Evolutionary conservation across 2,888 invertebrate species (phyloP), one percentile per base, ranked within the genome.

Genomic region (Trichacis sp.): DNA sequence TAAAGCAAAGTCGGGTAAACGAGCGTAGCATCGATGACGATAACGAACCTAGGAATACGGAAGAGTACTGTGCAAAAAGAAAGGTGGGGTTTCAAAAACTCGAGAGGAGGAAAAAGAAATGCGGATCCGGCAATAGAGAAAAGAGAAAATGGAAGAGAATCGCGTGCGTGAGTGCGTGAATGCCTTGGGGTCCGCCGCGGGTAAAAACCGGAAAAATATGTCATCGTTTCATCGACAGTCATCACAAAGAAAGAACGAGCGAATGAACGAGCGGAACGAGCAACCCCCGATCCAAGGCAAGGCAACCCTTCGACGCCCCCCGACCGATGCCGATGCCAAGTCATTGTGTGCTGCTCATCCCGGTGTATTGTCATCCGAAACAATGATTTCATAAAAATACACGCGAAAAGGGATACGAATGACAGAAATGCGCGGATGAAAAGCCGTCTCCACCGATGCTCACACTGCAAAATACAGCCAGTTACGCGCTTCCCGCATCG

Each of bases 221-320:
- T 83, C 83, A 84, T 84, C 83, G 82, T 80, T 84, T 82, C 84
- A 84, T 84, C 83, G 84, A 83, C 81, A 84, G 83, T 82, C 83
- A 82, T 83, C 79, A 82, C 81, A 81, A 83, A 83, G 82, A n/a
- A n/a, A n/a, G n/a, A 78, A 73, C 73, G 73, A 78, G 74, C 79
- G 74, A 80, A 75, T 76, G 70, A 76, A 73, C 70, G 71, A 71
- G 73, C 73, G 72, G 70, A 45, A 57, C 61, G 60, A 63, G 43
- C 50, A 36, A 20, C 36, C 29, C 48, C 52, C 45, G 20, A 49
- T 47, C 61, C 59, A 29, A 64, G 55, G 45, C 59, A 20, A 65
- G 59, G 48, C 65, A 19, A 19, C 43, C 19, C 64, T 66, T 67
- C 62, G 42, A 69, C 67, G 54, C 64, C 55, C 64, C 15, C 53